phyloP scores from a whole-genome alignment of 2,797 vertebrate species.

The Buceros bicornis region DNA sequence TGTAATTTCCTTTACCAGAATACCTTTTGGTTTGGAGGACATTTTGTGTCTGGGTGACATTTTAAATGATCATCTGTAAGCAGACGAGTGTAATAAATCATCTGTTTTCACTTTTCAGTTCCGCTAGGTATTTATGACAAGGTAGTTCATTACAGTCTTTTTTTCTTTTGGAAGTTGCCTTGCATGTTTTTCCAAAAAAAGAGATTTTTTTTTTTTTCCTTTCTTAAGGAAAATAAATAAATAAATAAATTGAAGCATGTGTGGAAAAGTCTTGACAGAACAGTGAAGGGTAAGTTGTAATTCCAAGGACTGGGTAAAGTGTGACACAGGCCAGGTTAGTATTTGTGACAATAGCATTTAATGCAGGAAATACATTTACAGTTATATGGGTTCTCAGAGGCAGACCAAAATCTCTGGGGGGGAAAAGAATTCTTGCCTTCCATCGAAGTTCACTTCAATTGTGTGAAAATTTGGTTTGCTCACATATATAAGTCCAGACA shows the following conservation, averaged over 20 bases:
- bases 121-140: conserved; percentile 22
- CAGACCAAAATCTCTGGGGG: neutral
- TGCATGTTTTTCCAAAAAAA: neutral
- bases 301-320: neutral
- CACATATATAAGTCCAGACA: neutral
- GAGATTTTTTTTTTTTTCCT: rapidly evolving
- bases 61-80: conserved; percentile 23
- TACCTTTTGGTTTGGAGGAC: neutral
- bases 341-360: neutral
- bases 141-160: conserved; percentile 1
- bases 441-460: neutral
- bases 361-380: neutral
- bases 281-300: neutral
- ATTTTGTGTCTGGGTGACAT: conserved; percentile 41
- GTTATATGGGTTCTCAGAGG: neutral
- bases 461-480: neutral
- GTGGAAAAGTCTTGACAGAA: neutral
- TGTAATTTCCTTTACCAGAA: neutral
- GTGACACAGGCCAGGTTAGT: neutral
- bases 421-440: neutral
- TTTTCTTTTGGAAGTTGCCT: neutral
- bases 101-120: conserved; percentile 25
- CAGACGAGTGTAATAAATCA: conserved; percentile 46
- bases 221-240: neutral
- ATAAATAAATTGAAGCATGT: rapidly evolving